These are phyloP conservation scores for Sigmodon hispidus DNA, from an alignment of 2,113 vertebrate species.

Conservation along the genomic window DNA sequence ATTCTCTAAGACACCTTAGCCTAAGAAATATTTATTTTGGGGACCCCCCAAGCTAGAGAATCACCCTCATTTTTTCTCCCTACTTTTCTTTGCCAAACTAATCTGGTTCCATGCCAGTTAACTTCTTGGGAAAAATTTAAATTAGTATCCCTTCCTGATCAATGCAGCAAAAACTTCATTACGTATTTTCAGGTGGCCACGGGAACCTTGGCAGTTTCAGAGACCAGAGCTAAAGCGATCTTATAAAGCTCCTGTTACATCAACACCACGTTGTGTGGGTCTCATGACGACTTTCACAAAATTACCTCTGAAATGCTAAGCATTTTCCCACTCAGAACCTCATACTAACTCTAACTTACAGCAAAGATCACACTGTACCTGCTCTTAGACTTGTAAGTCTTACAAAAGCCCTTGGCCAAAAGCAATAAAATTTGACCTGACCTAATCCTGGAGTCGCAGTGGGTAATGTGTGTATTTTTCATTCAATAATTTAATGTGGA, in stretches of 20 bases:
- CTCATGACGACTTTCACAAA: conserved; percentile 67
- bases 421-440: conserved; percentile 80
- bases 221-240: conserved; percentile 77
- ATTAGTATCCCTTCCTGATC: conserved; percentile 71
- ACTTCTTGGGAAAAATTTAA: conserved; percentile 66
- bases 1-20: background rate
- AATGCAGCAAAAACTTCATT: conserved; percentile 57
- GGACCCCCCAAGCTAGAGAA: conserved; percentile 24
- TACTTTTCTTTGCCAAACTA: background rate
- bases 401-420: conserved; percentile 76
- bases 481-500: conserved; percentile 81
- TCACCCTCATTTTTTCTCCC: background rate
- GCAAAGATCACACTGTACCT: conserved; percentile 69
- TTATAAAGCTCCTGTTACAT: conserved; percentile 74
- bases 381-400: conserved; percentile 72
- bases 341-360: conserved; percentile 68
- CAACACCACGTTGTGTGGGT: conserved; percentile 58
- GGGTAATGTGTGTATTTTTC: conserved; percentile 81
- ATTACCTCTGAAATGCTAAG: conserved; percentile 75
- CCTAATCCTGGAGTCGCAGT: conserved; percentile 75
- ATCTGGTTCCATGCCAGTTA: conserved; percentile 60
- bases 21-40: conserved; percentile 29
- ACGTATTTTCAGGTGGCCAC: conserved; percentile 65
- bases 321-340: conserved; percentile 72
- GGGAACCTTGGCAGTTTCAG: conserved; percentile 67